Base-by-base conservation (phyloP, 1,140 invertebrate species). In the Episyrphus balteatus region DNA sequence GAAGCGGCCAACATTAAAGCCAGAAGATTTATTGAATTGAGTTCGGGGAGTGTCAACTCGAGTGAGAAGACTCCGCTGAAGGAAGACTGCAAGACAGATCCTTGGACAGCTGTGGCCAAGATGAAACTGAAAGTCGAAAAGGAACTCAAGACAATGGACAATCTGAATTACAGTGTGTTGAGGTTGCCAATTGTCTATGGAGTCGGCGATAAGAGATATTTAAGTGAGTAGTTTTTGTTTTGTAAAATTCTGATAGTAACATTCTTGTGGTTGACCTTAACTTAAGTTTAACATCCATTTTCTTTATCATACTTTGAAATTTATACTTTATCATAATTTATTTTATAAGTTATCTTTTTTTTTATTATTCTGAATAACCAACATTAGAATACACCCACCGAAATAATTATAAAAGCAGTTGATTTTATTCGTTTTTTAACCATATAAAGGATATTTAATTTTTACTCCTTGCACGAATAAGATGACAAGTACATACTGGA, bases 171-270 rank as follows among this genome's bases (percentile, higher is more conserved):
- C 67, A 82, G 86, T 5, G 76, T 94, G 47, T 61, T 94, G 3
- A 74, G 92, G 55, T 84, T 90, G 19, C 88, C 84, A 13, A 80
- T 89, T 52, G 86, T 93, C 1, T 95, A 94, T 68, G 90, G 90
- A 9, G 68, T 79, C 30, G 88, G 85, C 5, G 90, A 94, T 69
- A 80, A 80, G 61, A 79, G 76, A 60, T 86, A 88, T 47, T 69
- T 94, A 46, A 86, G 86, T 90, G 73, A 77, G 80, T 73, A 14
- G 2, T 18, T 8, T 18, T 26, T 34, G 43, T 43, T 19, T 40
- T 49, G 47, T 12, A 19, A 17, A 42, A 42, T 14, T 21, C n/a
- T 42, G 6, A 31, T 9, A 44, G 21, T 44, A 12, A 6, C 11
- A 10, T 36, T 47, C 10, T 36, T 36, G n/a, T 36, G 10, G 33